Evolutionary conservation across 2,888 invertebrate genomes (phyloP).

Genomic region (Cantharis rustica): DNA sequence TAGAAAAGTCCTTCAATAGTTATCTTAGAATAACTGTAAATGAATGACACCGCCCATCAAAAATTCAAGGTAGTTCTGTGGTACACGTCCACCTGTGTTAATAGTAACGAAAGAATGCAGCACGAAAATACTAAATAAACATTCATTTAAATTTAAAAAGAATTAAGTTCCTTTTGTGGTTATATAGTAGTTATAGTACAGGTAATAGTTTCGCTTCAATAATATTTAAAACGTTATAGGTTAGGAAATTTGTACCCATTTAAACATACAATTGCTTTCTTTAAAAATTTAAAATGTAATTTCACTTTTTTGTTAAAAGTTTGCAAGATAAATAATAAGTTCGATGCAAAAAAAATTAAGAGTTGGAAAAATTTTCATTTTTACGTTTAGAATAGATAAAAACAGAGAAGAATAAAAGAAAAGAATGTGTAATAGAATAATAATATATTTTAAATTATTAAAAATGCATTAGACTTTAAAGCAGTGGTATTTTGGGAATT

Average conservation of each 20-base stretch:
- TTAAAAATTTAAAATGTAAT: neutral
- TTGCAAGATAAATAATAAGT: neutral
- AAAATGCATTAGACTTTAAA: too few relatives aligned
- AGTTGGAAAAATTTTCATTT: too few relatives aligned
- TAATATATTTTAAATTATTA: too few relatives aligned
- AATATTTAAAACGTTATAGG: neutral
- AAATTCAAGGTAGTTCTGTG: neutral
- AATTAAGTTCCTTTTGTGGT: neutral
- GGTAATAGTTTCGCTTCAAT: neutral
- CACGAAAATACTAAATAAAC: neutral
- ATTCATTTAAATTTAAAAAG: neutral
- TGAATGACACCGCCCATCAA: neutral
- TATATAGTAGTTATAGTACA: neutral
- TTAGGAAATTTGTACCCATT: neutral
- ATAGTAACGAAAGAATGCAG: neutral
- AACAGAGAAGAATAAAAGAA: too few relatives aligned
- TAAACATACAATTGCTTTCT: neutral
- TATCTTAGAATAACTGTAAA: neutral
- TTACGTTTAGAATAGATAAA: too few relatives aligned
- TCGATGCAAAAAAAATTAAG: neutral
- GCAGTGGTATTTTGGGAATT: too few relatives aligned
- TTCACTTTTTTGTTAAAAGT: neutral
- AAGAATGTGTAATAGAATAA: too few relatives aligned
- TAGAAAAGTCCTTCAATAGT: neutral
- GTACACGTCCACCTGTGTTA: neutral